Percentiles rank a stretch among this genome's conserved stretches.
Conservation (phyloP, 2,888 invertebrate genomes). For the Epistrophe eligans region DNA sequence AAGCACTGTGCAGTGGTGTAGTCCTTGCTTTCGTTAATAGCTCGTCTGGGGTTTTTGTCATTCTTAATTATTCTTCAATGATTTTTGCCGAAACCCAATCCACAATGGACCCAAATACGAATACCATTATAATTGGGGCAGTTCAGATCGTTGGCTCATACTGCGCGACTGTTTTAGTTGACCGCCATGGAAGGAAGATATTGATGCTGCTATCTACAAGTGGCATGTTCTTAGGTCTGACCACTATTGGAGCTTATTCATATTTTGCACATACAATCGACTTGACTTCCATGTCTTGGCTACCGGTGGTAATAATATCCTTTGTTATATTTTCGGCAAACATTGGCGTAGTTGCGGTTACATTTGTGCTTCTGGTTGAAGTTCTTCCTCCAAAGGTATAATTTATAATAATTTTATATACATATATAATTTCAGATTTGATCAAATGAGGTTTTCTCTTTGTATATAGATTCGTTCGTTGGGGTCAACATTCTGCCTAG, state of each 20-base stretch:
- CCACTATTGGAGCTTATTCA: slow-evolving; percentile 80
- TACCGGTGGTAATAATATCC: slow-evolving; percentile 81
- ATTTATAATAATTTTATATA: neutral
- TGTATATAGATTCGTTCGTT: slow-evolving; percentile 80
- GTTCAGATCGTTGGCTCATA: slow-evolving; percentile 81
- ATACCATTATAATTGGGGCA: slow-evolving; percentile 81
- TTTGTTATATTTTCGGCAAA: slow-evolving; percentile 80
- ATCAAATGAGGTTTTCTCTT: neutral
- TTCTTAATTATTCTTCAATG: slow-evolving; percentile 82
- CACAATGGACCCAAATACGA: slow-evolving; percentile 80
- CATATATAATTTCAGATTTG: neutral
- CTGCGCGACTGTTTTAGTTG: slow-evolving; percentile 80
- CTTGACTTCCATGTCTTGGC: slow-evolving; percentile 78
- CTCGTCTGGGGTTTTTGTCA: slow-evolving; percentile 81
- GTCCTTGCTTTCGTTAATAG: slow-evolving; percentile 80
- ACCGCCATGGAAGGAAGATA: slow-evolving; percentile 80
- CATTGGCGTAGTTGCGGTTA: slow-evolving; percentile 80
- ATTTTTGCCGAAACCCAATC: slow-evolving; percentile 81
- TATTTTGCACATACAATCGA: slow-evolving; percentile 76
- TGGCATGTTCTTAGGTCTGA: slow-evolving; percentile 79
- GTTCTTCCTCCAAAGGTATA: slow-evolving; percentile 81
- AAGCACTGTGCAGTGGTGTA: slow-evolving; percentile 78
- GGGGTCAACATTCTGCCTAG: slow-evolving; percentile 79
- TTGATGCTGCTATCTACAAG: slow-evolving; percentile 80
- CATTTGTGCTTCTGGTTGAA: slow-evolving; percentile 81